Conservation (phyloP, 2,113 vertebrate genomes). For the Archocentrus centrarchus region DNA sequence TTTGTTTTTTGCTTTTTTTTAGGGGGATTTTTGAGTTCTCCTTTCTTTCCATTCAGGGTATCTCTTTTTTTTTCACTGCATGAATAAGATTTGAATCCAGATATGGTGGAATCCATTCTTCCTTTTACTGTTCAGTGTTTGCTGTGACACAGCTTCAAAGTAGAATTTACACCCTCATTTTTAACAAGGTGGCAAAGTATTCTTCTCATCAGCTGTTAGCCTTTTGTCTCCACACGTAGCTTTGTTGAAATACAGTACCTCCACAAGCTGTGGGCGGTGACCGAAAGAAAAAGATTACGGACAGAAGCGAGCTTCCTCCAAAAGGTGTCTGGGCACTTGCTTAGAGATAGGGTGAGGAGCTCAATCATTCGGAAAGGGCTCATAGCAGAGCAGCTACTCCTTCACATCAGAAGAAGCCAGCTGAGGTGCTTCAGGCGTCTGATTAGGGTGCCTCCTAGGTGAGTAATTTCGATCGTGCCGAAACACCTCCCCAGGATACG, state of each 20-base stretch:
- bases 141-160: not conserved
- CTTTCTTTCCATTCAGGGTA: not conserved
- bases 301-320: not conserved
- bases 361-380: not conserved
- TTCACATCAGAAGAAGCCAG: not conserved
- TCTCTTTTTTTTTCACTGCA: not conserved
- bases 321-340: not conserved
- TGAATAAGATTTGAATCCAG: not conserved
- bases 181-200: not conserved
- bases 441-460: not conserved
- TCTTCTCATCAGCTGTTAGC: not conserved
- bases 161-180: not conserved
- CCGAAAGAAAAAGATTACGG: not conserved
- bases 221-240: not conserved
- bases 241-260: not conserved
- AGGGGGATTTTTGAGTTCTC: not conserved
- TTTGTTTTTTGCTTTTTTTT: not conserved
- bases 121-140: not conserved
- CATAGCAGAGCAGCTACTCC: not conserved
- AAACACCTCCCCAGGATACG: not conserved
- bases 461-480: not conserved
- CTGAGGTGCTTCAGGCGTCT: not conserved
- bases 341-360: not conserved
- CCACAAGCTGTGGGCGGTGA: not conserved
- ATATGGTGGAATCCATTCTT: not conserved